Conservation (phyloP, 1,140 invertebrate species). For the Orchestia grillus region DNA sequence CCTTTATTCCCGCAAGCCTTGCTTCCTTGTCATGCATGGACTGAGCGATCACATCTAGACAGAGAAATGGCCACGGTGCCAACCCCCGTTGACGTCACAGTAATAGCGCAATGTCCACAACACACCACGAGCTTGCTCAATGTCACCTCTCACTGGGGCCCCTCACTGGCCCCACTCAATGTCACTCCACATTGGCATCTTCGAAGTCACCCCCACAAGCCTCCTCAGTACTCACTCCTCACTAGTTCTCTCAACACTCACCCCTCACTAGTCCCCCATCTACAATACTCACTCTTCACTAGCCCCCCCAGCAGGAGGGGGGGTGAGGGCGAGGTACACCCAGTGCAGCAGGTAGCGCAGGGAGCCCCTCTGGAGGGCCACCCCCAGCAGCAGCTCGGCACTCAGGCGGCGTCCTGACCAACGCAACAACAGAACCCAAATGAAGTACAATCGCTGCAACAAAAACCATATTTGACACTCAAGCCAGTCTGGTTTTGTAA, state of each 20-base stretch:
- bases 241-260: neutral
- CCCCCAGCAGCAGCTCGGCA: slow-evolving; percentile 75
- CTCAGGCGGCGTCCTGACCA: slow-evolving; percentile 73
- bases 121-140: too few relatives aligned
- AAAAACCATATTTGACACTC: too few relatives aligned
- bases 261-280: neutral
- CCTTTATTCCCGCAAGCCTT: too few relatives aligned
- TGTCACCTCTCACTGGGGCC: too few relatives aligned
- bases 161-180: too few relatives aligned
- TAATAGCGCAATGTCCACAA: too few relatives aligned
- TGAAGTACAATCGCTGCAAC: neutral
- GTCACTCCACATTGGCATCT: slow-evolving; percentile 22
- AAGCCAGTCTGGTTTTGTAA: too few relatives aligned
- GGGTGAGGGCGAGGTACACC: slow-evolving; percentile 77
- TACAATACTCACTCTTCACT: too few relatives aligned
- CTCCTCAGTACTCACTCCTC: neutral
- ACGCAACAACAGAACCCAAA: neutral
- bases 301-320: slow-evolving; percentile 58
- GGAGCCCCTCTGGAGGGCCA: slow-evolving; percentile 78
- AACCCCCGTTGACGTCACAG: too few relatives aligned
- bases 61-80: too few relatives aligned
- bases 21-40: too few relatives aligned
- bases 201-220: neutral
- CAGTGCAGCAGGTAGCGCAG: slow-evolving; percentile 78
- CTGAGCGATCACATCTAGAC: too few relatives aligned